A percentile compares a stretch with the other conserved stretches of the same genome.
Conservation (phyloP, 2,888 invertebrate species). For the Tethea ocularis region DNA sequence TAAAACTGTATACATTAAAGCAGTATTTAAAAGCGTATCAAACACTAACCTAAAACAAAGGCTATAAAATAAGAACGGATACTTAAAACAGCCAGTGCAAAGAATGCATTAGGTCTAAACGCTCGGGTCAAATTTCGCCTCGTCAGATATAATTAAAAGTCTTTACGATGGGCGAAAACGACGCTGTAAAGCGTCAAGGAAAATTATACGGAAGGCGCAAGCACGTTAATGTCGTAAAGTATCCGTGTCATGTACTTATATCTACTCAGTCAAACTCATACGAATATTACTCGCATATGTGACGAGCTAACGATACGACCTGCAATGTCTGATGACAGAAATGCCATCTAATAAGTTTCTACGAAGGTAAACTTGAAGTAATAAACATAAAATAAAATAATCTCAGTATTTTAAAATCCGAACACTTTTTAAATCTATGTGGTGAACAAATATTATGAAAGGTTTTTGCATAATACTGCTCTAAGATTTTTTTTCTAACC, state of each 20-base stretch:
- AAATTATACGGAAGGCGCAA: slow-evolving; percentile 61
- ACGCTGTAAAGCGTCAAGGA: slow-evolving; percentile 70
- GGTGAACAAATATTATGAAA: no score
- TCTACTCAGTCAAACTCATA: not conserved
- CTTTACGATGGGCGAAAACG: slow-evolving; percentile 73
- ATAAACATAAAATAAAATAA: not conserved
- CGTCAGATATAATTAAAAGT: slow-evolving; percentile 75
- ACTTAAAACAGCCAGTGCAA: slow-evolving; percentile 51
- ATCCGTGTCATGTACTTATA: not conserved
- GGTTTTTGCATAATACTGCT: not conserved
- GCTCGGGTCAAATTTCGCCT: slow-evolving; percentile 61
- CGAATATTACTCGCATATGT: not conserved
- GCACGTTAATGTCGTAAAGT: slow-evolving; percentile 63
- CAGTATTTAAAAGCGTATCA: not conserved
- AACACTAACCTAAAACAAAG: slow-evolving; percentile 52
- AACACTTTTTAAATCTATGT: no score
- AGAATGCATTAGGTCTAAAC: slow-evolving; percentile 60
- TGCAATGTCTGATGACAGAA: not conserved
- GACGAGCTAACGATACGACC: not conserved
- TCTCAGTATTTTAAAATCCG: no score
- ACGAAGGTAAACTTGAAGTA: not conserved
- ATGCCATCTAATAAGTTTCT: not conserved
- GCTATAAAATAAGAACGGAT: slow-evolving; percentile 46
- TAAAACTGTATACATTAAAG: not conserved
- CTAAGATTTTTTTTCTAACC: not conserved